A percentile compares a stretch with the other conserved stretches of the same genome.
Evolutionary conservation across 2,113 vertebrate species (phyloP).

Genomic region (Dasyornis broadbenti): DNA sequence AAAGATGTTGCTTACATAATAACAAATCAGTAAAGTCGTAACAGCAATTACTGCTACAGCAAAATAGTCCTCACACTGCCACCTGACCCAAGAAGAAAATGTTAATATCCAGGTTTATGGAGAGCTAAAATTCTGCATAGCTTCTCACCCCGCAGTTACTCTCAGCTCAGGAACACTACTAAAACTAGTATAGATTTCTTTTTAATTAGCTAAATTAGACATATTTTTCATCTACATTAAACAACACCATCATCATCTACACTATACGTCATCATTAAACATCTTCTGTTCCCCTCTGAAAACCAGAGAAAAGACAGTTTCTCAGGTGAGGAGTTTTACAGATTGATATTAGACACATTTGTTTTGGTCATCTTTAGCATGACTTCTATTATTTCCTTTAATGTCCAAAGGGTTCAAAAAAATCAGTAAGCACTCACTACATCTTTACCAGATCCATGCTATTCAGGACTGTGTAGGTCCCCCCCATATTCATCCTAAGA

Average conservation of each 20-base stretch:
- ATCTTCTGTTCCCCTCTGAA: not conserved
- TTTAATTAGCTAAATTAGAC: not conserved
- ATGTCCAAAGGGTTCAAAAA: not conserved
- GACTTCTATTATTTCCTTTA: not conserved
- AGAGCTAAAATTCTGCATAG: not conserved
- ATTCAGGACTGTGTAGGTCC: not conserved
- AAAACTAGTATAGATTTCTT: not conserved
- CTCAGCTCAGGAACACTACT: not conserved
- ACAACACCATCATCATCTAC: not conserved
- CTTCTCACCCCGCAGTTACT: not conserved
- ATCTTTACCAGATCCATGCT: not conserved
- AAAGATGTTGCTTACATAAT: not conserved
- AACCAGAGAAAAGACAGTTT: not conserved
- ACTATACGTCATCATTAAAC: not conserved
- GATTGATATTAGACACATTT: not conserved
- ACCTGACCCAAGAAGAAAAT: not conserved
- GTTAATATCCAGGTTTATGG: not conserved
- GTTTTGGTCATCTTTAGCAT: not conserved
- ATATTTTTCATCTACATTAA: not conserved
- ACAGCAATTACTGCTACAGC: not conserved
- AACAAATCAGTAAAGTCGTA: not conserved
- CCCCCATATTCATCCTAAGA: not conserved
- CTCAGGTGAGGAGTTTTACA: not conserved
- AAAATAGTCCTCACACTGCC: fast-evolving
- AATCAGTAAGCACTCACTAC: not conserved